Percentiles rank a stretch among this genome's conserved stretches.
These are phyloP conservation scores for Zosterops lateralis DNA, from an alignment of 2,113 vertebrate genomes.

Conservation along the genomic window DNA sequence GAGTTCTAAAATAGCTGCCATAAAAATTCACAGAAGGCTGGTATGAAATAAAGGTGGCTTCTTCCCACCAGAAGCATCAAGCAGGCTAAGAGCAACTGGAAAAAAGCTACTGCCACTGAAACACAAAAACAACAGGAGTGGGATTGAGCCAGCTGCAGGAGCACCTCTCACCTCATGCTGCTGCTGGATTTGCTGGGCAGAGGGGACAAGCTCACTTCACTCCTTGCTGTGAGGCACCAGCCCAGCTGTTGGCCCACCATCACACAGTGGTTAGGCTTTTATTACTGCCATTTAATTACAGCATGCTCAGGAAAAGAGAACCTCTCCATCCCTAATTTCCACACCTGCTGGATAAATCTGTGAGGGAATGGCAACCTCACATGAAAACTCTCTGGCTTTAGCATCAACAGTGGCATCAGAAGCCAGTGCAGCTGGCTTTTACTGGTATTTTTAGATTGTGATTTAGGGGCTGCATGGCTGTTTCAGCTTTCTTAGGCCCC, in stretches of 20 bases:
- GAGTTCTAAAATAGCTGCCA: conserved; percentile 4
- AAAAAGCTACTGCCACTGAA: background rate
- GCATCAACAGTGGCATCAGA: background rate
- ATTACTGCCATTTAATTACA: background rate
- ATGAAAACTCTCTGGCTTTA: background rate
- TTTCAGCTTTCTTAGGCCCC: background rate
- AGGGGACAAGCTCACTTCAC: background rate
- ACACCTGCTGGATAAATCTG: background rate
- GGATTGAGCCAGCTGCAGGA: background rate
- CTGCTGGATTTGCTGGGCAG: background rate
- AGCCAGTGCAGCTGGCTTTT: background rate
- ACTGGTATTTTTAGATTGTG: background rate
- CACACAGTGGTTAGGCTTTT: background rate
- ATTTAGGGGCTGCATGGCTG: fast-evolving
- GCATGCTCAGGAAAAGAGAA: background rate
- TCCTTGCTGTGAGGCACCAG: background rate
- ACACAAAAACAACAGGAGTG: background rate
- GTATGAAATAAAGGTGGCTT: background rate
- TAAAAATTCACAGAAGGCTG: background rate
- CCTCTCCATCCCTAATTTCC: background rate
- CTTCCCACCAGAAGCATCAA: background rate
- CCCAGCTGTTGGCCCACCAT: background rate
- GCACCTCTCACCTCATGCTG: fast-evolving
- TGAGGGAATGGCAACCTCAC: background rate
- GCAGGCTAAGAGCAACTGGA: background rate